Evolutionary conservation across 2,113 vertebrate genomes (phyloP).

Genomic region (Saiga tatarica): DNA sequence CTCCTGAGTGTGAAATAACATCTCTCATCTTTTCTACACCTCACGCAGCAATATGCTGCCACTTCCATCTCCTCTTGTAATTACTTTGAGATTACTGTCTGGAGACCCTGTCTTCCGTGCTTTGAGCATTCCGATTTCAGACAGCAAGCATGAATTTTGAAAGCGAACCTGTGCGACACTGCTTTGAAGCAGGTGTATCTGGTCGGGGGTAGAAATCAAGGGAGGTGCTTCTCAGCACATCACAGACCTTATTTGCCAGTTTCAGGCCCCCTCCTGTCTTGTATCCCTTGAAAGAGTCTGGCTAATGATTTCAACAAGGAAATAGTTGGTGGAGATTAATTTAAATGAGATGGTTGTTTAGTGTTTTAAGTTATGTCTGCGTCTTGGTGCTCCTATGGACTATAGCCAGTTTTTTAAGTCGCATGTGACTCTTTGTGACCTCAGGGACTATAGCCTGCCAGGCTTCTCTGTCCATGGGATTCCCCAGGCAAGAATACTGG

Average conservation of each 20-base stretch:
- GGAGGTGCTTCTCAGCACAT: neutral
- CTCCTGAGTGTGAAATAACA: neutral
- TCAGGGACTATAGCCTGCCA: neutral
- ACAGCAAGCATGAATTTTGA: neutral
- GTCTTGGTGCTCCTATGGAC: neutral
- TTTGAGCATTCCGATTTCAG: neutral
- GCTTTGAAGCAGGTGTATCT: neutral
- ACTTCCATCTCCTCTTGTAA: neutral
- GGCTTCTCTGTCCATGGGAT: neutral
- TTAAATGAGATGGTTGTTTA: neutral
- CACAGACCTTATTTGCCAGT: neutral
- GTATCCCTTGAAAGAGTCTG: neutral
- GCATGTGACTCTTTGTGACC: neutral
- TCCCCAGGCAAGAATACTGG: neutral
- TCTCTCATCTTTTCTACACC: neutral
- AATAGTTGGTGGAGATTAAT: constrained; percentile 49
- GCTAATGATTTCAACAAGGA: constrained; percentile 50
- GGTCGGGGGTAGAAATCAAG: neutral
- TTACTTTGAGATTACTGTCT: neutral
- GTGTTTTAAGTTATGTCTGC: neutral
- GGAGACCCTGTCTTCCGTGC: neutral
- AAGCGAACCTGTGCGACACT: neutral
- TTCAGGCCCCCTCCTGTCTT: constrained; percentile 19
- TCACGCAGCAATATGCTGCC: rapidly evolving
- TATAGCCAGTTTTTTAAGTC: neutral